phyloP scores from a whole-genome alignment of 2,797 vertebrate species.

The Benthosema pterotum region DNA sequence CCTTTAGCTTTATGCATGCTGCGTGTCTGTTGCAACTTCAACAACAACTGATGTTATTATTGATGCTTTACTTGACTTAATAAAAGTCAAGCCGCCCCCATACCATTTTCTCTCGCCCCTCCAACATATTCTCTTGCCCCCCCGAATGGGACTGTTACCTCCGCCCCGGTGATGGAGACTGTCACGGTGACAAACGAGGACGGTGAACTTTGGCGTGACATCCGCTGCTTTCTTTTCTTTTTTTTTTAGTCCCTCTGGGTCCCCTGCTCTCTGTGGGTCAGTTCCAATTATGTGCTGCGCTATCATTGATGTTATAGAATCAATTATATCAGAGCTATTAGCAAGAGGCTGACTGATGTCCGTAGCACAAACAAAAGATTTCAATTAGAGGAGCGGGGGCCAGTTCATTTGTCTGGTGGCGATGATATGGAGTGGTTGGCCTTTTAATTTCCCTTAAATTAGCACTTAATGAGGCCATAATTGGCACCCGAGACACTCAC shows the following conservation, averaged over 20 bases:
- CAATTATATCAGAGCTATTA: slow-evolving; percentile 79
- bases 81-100: too few relatives aligned
- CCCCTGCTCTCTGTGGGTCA: slow-evolving; percentile 66
- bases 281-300: slow-evolving; percentile 70
- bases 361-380: slow-evolving; percentile 79
- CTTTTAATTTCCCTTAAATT: slow-evolving; percentile 81
- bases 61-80: too few relatives aligned
- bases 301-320: slow-evolving; percentile 74
- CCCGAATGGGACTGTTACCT: too few relatives aligned
- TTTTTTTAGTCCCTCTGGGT: slow-evolving; percentile 65
- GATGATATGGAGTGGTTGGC: slow-evolving; percentile 71
- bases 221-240: slow-evolving; percentile 62
- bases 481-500: slow-evolving; percentile 68
- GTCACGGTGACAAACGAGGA: slow-evolving; percentile 69
- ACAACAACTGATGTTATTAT: too few relatives aligned
- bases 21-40: too few relatives aligned
- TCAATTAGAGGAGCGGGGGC: slow-evolving; percentile 72
- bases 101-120: too few relatives aligned
- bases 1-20: too few relatives aligned
- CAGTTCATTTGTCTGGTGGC: slow-evolving; percentile 74
- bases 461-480: slow-evolving; percentile 77
- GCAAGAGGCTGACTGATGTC: slow-evolving; percentile 75
- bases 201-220: slow-evolving; percentile 65
- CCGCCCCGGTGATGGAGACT: slow-evolving; percentile 46
- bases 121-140: too few relatives aligned